Base-by-base conservation (phyloP, 2,888 invertebrate species). In the Cancer borealis region DNA sequence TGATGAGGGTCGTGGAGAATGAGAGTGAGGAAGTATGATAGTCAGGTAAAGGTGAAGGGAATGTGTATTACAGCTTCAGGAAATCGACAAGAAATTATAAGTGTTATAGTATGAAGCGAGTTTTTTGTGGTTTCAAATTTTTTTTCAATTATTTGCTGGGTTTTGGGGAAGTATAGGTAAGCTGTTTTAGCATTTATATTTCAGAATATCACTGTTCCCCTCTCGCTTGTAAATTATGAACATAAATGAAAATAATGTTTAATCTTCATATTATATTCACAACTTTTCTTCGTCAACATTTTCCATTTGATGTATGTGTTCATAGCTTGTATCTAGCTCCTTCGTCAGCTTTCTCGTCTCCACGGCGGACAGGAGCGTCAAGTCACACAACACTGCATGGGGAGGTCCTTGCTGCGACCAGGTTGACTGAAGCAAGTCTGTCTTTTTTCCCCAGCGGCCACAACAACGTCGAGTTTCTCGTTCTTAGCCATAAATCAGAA, bases 401-500 rank as follows among this genome's bases (percentile, higher is more conserved):
- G 79, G 79, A 79, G 79, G 79, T 79, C 79, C 79, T 79, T 30
- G 79, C 79, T 12, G 30, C 79, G 79, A 30, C 79, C 30, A 26
- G 30, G 79, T 79, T 30, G 30, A 79, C 79, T 79, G 79, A 79
- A 79, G 79, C 79, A 79, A 30, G 79, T 79, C 30, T 79, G 10
- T 79, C 30, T 30, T 79, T 79, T 79, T 79, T 10, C 79, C 79
- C 30, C 30, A 6, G 12, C 30, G 10, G 30, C 79, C 26, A 79
- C 79, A 30, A 79, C 79, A 79, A 30, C 79, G 79, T 30, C 12
- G 30, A 79, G 79, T 79, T 79, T 79, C 79, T 79, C 79, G 79
- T 79, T 79, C 79, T 79, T 21, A 79, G 79, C 30, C 79, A 30
- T 79, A 79, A 79, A 79, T 79, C 79, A 79, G 79, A 79, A 79